A percentile compares a stretch with the other conserved stretches of the same genome.
Evolutionary conservation across 2,113 vertebrate genomes (phyloP).

Genomic region (Mastomys natalensis): DNA sequence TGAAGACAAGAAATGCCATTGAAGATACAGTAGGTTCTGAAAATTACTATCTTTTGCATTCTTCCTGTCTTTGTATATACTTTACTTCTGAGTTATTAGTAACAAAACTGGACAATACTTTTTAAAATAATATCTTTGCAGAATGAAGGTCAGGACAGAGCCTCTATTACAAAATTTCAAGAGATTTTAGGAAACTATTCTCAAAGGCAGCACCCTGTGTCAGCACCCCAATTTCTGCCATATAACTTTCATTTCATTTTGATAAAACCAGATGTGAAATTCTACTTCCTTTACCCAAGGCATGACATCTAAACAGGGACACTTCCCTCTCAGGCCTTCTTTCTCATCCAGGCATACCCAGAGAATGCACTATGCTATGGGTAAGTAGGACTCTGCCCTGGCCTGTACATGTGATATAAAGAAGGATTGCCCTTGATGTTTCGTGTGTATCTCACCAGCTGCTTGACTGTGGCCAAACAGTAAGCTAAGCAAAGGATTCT

Average conservation of each 20-base stretch:
- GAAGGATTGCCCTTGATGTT: fast-evolving
- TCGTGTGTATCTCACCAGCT: not conserved
- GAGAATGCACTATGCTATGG: not conserved
- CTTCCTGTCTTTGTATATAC: slow-evolving; percentile 54
- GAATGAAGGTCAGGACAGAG: slow-evolving; percentile 57
- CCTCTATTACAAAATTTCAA: not conserved
- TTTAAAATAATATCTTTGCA: not conserved
- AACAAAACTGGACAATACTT: not conserved
- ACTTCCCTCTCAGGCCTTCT: not conserved
- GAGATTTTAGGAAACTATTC: not conserved
- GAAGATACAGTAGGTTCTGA: not conserved
- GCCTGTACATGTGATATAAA: too few relatives aligned
- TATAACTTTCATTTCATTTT: not conserved
- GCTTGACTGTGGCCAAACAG: not conserved
- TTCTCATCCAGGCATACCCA: not conserved
- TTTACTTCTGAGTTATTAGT: not conserved
- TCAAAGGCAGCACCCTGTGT: slow-evolving; percentile 42
- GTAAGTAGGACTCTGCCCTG: not conserved
- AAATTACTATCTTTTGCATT: not conserved
- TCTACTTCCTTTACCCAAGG: not conserved
- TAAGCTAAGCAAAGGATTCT: too few relatives aligned
- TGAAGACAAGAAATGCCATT: not conserved
- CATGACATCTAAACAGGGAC: fast-evolving
- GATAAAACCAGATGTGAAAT: not conserved
- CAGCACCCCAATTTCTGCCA: not conserved